Base-by-base conservation (phyloP, 2,888 invertebrate genomes). In the Habrosyne pyritoides region DNA sequence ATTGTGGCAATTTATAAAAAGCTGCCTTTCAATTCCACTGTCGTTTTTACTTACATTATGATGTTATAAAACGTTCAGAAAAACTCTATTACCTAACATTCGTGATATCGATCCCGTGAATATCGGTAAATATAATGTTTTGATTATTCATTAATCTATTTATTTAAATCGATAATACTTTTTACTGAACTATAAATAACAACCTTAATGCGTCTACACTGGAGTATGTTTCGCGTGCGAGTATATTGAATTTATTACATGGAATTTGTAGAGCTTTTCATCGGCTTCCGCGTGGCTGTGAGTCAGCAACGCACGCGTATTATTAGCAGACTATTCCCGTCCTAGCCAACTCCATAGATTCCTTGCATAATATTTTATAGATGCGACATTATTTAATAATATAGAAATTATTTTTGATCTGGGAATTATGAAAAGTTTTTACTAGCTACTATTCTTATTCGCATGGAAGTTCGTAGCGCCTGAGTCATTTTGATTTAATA, bases 191-290 rank as follows among this genome's bases (percentile, higher is more conserved):
- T 61, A 64, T 71, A 66, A 67, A 72, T 68, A 67, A 60, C 66
- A 56, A 55, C 54, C 50, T 59, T 60, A 54, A 53, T 53, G 47
- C 54, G 58, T 60, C 60, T 62, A 63, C 57, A 64, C 61, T 58
- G 63, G 49, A 42, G 57, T 59, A 53, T 55, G 52, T 50, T 42
- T 42, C 60, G 55, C 28, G 56, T 59, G 56, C 52, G 63, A 68
- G 64, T 67, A 57, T 68, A 73, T 79, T 75, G 69, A 77, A 86
- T 86, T 84, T 83, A 86, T 84, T 81, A 71, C 68, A 71, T 61
- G 75, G 78, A 82, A 85, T 87, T 83, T 83, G 83, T 83, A 81
- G 77, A 81, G 73, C 77, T 85, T 86, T 84, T 83, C 79, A 75
- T 77, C 75, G 75, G 81, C 83, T 87, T 86, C 84, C 83, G 83